Percentiles rank a stretch among this genome's conserved stretches.
phyloP scores from a whole-genome alignment of 1,140 invertebrate species.

The Nymphalis io region DNA sequence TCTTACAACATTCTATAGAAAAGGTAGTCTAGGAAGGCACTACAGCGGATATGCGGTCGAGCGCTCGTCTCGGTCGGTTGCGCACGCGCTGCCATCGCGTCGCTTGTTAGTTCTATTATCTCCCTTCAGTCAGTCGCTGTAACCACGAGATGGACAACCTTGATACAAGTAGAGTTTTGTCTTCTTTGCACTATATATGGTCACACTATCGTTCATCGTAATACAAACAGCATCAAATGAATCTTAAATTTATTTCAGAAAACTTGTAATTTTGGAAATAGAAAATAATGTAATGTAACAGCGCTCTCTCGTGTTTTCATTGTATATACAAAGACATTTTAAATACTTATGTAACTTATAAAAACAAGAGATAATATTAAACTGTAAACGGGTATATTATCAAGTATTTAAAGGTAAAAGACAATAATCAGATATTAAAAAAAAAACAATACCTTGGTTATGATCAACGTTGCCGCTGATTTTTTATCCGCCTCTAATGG shows the following conservation, averaged over 20 bases:
- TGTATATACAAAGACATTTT: neutral
- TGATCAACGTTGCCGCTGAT: slow-evolving; percentile 27
- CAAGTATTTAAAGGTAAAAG: neutral
- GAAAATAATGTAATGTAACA: too few relatives aligned
- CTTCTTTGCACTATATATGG: slow-evolving; percentile 10
- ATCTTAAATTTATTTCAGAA: neutral
- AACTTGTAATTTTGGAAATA: neutral
- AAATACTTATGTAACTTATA: neutral
- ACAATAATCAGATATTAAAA: slow-evolving; percentile 22
- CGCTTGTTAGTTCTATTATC: slow-evolving; percentile 71
- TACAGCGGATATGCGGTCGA: slow-evolving; percentile 74
- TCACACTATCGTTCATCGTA: neutral
- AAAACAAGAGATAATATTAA: neutral
- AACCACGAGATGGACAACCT: slow-evolving; percentile 56
- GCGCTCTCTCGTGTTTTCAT: too few relatives aligned
- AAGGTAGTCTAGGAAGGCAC: slow-evolving; percentile 65
- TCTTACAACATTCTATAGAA: slow-evolving; percentile 41
- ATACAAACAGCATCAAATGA: neutral
- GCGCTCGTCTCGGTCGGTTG: slow-evolving; percentile 63
- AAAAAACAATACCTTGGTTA: slow-evolving; percentile 43
- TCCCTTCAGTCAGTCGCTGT: slow-evolving; percentile 54
- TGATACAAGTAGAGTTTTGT: slow-evolving; percentile 35
- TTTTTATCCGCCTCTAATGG: slow-evolving; percentile 47
- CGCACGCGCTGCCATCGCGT: slow-evolving; percentile 60
- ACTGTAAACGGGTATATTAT: neutral